Conservation (phyloP, 2,113 vertebrate species). For the Ptyas mucosa region DNA sequence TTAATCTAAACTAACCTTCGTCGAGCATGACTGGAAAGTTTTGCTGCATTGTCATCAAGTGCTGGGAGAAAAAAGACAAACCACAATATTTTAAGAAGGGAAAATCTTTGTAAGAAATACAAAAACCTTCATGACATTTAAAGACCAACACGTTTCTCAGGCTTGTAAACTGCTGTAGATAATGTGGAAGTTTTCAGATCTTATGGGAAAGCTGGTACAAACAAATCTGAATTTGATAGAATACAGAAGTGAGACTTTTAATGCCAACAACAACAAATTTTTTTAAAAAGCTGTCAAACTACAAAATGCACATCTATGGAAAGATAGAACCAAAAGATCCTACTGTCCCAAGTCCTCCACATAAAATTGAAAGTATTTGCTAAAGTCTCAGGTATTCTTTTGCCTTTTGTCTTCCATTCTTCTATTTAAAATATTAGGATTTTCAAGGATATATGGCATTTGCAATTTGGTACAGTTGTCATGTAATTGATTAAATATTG, state of each 20-base stretch:
- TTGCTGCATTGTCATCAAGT: conserved; percentile 62
- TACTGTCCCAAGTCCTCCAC: not conserved
- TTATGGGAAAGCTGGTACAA: not conserved
- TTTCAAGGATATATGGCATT: not conserved
- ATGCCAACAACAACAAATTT: not conserved
- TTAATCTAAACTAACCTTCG: conserved; percentile 73
- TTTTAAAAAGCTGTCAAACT: not conserved
- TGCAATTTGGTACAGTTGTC: not conserved
- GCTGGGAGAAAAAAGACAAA: conserved; percentile 38
- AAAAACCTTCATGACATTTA: not conserved
- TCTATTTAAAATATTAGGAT: not conserved
- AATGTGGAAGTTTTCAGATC: not conserved
- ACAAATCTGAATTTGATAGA: not conserved
- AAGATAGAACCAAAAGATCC: not conserved
- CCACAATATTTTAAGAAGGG: not conserved
- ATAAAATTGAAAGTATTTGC: not conserved
- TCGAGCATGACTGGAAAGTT: conserved; percentile 81
- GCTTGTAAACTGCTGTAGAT: not conserved
- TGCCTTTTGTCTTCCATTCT: not conserved
- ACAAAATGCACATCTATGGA: not conserved
- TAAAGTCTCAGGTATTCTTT: not conserved
- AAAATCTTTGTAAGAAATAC: not conserved
- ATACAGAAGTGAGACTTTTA: not conserved
- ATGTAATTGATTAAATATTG: not conserved
- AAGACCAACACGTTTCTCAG: not conserved